Conservation (phyloP, 2,113 vertebrate genomes). For the Erythrolamprus reginae region DNA sequence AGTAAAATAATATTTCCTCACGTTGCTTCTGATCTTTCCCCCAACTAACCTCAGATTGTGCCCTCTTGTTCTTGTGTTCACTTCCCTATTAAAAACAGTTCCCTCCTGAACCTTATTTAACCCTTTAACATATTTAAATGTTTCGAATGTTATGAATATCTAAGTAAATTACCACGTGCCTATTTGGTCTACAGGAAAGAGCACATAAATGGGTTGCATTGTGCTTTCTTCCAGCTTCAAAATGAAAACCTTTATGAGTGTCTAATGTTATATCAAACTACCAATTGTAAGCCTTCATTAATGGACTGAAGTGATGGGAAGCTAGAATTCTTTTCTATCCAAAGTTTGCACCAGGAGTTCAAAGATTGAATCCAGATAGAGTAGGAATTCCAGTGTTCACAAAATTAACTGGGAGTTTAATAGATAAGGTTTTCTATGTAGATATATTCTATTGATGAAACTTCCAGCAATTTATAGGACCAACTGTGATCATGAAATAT, state of each 20-base stretch:
- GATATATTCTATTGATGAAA: not conserved
- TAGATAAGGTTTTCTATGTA: not conserved
- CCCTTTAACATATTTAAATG: too few species aligned
- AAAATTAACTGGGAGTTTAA: not conserved
- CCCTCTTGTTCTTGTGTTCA: too few species aligned
- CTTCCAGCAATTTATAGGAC: not conserved
- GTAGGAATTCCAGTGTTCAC: not conserved
- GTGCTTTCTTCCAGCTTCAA: not conserved
- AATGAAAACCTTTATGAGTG: not conserved
- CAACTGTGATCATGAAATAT: not conserved
- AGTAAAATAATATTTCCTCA: too few species aligned
- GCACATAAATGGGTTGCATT: not conserved
- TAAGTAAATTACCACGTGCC: not conserved
- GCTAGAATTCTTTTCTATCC: not conserved
- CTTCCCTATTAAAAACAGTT: too few species aligned
- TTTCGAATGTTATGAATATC: too few species aligned
- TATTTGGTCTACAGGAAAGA: not conserved
- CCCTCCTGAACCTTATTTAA: too few species aligned
- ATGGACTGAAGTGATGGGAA: not conserved
- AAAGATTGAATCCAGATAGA: not conserved
- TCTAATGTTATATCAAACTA: not conserved
- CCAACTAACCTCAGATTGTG: too few species aligned
- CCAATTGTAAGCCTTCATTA: not conserved
- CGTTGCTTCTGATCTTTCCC: too few species aligned
- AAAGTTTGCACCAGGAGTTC: not conserved